These are phyloP conservation scores for Bubo blakistoni DNA, from an alignment of 2,113 vertebrate genomes.

Conservation along the genomic window DNA sequence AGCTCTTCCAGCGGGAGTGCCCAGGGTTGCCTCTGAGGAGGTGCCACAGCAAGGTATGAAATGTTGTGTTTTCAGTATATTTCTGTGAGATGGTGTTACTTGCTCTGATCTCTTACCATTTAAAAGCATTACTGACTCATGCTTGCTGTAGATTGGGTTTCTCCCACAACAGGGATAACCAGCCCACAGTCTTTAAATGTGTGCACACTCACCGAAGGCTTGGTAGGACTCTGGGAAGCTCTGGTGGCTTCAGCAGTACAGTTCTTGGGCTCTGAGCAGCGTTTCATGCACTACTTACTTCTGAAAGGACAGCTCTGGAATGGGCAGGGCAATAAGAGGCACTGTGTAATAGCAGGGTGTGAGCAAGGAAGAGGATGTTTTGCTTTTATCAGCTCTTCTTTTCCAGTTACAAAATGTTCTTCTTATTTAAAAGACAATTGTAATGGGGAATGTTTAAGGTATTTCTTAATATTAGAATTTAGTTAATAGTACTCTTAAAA, in stretches of 20 bases:
- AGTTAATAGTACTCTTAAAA: background rate
- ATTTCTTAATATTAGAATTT: background rate
- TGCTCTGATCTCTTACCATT: fast-evolving
- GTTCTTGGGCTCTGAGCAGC: background rate
- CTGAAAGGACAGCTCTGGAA: background rate
- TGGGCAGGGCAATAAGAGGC: background rate
- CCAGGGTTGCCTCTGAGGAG: background rate
- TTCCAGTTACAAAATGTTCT: background rate
- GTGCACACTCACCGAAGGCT: fast-evolving
- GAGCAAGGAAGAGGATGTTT: background rate
- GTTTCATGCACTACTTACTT: background rate
- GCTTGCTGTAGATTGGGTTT: background rate
- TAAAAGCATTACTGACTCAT: background rate
- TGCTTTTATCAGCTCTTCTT: background rate
- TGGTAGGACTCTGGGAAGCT: background rate
- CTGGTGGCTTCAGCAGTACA: background rate
- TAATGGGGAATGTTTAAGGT: background rate
- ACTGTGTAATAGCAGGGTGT: background rate
- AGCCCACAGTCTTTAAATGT: background rate
- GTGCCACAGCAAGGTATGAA: background rate
- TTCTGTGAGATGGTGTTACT: background rate
- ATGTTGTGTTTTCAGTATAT: background rate
- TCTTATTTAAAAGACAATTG: background rate
- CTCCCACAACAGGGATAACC: background rate
- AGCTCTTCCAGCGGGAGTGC: fast-evolving